Base-by-base conservation (phyloP, 2,113 vertebrate genomes). In the western clawed frog (Xenopus tropicalis) region DNA sequence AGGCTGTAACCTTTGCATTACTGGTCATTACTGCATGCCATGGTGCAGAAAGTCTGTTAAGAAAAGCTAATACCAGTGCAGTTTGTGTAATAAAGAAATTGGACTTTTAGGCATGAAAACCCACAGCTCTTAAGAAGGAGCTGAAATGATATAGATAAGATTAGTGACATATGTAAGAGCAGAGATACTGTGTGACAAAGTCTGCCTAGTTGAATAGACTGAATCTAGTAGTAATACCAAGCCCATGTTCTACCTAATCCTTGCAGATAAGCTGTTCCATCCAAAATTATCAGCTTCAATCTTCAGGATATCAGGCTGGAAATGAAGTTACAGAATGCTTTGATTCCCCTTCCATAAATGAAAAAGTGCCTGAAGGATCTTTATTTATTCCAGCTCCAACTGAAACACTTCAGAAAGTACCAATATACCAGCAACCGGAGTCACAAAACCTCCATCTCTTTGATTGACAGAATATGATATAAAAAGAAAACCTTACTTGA, bases 261-360 rank as follows among this genome's bases (percentile, higher is more conserved):
- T 88, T 85, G 82, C 74, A 89, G 91, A 91, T 93, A 92, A 93
- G 89, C 90, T 89, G 86, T 90, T 93, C 90, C 90, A 90, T 90
- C 90, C 89, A 90, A 89, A 92, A 92, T 93, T 93, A 93, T 93
- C 90, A 89, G 84, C 83, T 86, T 87, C 90, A 90, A 91, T 93
- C 92, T 93, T 90, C 87, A 90, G 90, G 86, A 90, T 92, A 92
- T 93, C 91, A 89, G 85, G 83, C 86, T 88, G 88, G 92, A 93
- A 93, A 93, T 93, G 90, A 93, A 93, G 90, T 92, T 93, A 91
- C 87, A 91, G 89, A 89, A 86, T 88, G 86, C 88, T 91, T 92
- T 92, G 91, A 93, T 91, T 93, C 90, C 86, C 91, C 88, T 87
- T 90, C 91, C 90, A 91, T 90, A 92, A 93, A 93, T 93, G 91